Base-by-base conservation (phyloP, 2,797 vertebrate species). In the Fratercula arctica region DNA sequence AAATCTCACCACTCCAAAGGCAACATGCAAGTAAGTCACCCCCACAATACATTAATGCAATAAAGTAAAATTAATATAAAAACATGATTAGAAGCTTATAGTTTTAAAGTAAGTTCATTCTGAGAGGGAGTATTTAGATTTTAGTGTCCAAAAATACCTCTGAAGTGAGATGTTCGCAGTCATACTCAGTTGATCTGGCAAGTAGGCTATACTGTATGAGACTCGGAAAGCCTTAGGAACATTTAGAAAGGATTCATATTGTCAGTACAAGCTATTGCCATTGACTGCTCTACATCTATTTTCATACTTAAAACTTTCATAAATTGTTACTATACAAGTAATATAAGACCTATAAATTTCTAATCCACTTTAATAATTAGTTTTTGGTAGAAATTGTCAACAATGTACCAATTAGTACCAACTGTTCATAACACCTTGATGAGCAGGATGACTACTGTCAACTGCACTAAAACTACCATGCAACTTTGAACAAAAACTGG, bases 11-110 rank as follows among this genome's bases (percentile, higher is more conserved):
- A n/a, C 31, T 66, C 35, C 72, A 70, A 91, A 80, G 12, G 17
- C 26, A 85, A n/a, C 29, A 26, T 3, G 16, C 59, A 87, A 43
- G 3, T 59, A 43, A 84, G 10, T 20, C 26, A 33, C 12, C 46
- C 7, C 28, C 54, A 26, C 0, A 1, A 50, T 5, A 29, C 6
- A 39, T 10, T n/a, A 50, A 57, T 0, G 5, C 6, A 66, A 57
- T 8, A 17, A 82, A 85, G 17, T 35, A n/a, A 75, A 87, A 72
- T 16, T 10, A 73, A 76, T 13, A 41, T 5, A 0, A 76, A 86
- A 93, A 50, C 4, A 1, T 16, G 9, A 51, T 39, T 39, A 63
- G 41, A 85, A 84, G 35, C 6, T 66, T 50, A 25, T 8, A 0
- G 26, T 29, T 72, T 78, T 45, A 43, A 35, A 51, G 14, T 10